Evolutionary conservation across 2,113 vertebrate genomes (phyloP).

Genomic region (Phyllopteryx taeniolatus): DNA sequence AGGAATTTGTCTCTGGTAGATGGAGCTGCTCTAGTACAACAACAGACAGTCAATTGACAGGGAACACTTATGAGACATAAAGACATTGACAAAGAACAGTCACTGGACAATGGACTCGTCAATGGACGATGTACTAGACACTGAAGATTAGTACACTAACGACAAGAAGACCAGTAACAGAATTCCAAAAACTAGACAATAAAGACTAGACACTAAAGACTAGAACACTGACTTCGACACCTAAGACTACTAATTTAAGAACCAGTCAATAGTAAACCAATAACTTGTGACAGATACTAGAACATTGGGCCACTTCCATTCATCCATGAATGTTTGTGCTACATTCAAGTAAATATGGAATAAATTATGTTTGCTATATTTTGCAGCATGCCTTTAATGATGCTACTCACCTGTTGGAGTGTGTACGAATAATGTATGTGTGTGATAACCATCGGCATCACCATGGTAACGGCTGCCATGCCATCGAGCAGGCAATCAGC

Average conservation of each 20-base stretch:
- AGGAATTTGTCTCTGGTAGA: too few relatives aligned
- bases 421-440: conserved; percentile 14
- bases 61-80: too few relatives aligned
- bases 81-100: too few relatives aligned
- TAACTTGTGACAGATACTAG: background rate
- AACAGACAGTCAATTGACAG: too few relatives aligned
- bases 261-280: background rate
- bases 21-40: too few relatives aligned
- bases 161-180: too few relatives aligned
- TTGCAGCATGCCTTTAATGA: conserved; percentile 35
- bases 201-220: background rate
- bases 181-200: background rate
- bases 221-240: background rate
- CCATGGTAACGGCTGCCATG: conserved; percentile 61
- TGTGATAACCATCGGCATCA: conserved; percentile 56
- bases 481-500: conserved; percentile 27
- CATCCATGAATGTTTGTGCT: background rate
- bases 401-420: conserved; percentile 63
- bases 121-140: too few relatives aligned
- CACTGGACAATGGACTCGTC: too few relatives aligned
- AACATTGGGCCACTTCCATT: background rate
- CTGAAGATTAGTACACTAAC: too few relatives aligned
- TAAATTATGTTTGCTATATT: background rate
- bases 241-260: background rate
- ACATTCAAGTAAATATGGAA: background rate